A percentile compares a stretch with the other conserved stretches of the same genome.
Evolutionary conservation across 2,888 invertebrate genomes (phyloP).

Genomic region (Hirtodrosophila histrioides): DNA sequence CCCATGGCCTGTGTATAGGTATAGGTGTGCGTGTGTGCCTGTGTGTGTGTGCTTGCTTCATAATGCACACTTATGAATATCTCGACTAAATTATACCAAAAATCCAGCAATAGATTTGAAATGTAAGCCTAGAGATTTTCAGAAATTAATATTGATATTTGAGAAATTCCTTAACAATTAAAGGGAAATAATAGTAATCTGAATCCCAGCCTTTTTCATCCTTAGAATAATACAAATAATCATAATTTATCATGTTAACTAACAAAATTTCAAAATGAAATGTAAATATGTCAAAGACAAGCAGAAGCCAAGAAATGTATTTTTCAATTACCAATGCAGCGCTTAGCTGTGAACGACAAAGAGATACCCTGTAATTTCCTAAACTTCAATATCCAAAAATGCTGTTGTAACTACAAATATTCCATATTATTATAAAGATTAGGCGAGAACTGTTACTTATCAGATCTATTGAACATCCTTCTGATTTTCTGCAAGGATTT

Average conservation of each 20-base stretch:
- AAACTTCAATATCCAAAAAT: no score
- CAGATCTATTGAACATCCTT: no score
- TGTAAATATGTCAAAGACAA: not conserved
- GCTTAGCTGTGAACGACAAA: no score
- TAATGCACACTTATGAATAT: constrained; percentile 63
- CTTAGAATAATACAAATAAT: not conserved
- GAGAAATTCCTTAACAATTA: no score
- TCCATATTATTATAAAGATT: no score
- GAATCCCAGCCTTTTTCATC: no score
- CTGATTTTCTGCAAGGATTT: no score
- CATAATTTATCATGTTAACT: constrained; percentile 6
- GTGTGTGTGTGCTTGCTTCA: constrained; percentile 38
- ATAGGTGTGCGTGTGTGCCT: constrained; percentile 4
- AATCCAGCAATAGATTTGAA: constrained; percentile 24
- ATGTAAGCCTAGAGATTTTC: constrained; percentile 1
- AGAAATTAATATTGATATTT: not conserved
- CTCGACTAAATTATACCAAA: constrained; percentile 28
- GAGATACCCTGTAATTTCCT: no score
- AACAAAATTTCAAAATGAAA: constrained; percentile 10
- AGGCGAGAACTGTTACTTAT: no score
- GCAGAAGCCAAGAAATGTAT: not conserved
- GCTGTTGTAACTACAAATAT: no score
- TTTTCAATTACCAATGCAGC: not conserved
- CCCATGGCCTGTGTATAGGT: constrained; percentile 4
- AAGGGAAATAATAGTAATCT: no score